phyloP scores from a whole-genome alignment of 2,113 vertebrate genomes.

The Hirundichthys speculiger region DNA sequence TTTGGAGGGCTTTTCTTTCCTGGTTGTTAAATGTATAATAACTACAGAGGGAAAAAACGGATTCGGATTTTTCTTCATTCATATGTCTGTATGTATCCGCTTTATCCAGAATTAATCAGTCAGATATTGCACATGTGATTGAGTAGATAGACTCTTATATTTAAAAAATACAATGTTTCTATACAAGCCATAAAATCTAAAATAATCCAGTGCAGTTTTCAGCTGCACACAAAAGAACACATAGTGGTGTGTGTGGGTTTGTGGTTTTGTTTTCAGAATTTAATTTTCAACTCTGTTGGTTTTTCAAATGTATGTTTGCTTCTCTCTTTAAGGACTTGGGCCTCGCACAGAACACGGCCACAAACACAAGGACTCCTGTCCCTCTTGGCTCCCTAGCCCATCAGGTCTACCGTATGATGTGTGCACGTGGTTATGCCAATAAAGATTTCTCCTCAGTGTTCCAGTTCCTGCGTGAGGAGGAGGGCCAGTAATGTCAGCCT shows the following conservation, averaged over 20 bases:
- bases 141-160: too few relatives aligned
- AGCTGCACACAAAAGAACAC: slow-evolving; percentile 19
- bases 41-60: too few relatives aligned
- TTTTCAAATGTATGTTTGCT: slow-evolving; percentile 34
- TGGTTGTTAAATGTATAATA: too few relatives aligned
- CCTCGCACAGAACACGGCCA: slow-evolving; percentile 94
- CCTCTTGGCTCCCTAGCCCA: slow-evolving; percentile 92
- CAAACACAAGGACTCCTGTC: slow-evolving; percentile 91
- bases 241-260: slow-evolving; percentile 14
- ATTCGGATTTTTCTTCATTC: too few relatives aligned
- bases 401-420: slow-evolving; percentile 98
- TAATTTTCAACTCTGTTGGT: slow-evolving; percentile 32
- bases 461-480: slow-evolving; percentile 96
- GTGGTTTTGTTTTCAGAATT: slow-evolving; percentile 49
- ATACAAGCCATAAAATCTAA: slow-evolving; percentile 15
- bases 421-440: slow-evolving; percentile 91
- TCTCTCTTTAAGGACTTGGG: slow-evolving; percentile 88
- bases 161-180: neutral
- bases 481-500: slow-evolving; percentile 79
- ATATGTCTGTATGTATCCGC: too few relatives aligned
- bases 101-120: too few relatives aligned
- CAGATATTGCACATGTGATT: too few relatives aligned
- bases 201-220: slow-evolving; percentile 20
- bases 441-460: slow-evolving; percentile 99
- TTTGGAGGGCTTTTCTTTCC: neutral